Evolutionary conservation across 2,113 vertebrate species (phyloP).

Genomic region (Chelonoidis abingdonii): DNA sequence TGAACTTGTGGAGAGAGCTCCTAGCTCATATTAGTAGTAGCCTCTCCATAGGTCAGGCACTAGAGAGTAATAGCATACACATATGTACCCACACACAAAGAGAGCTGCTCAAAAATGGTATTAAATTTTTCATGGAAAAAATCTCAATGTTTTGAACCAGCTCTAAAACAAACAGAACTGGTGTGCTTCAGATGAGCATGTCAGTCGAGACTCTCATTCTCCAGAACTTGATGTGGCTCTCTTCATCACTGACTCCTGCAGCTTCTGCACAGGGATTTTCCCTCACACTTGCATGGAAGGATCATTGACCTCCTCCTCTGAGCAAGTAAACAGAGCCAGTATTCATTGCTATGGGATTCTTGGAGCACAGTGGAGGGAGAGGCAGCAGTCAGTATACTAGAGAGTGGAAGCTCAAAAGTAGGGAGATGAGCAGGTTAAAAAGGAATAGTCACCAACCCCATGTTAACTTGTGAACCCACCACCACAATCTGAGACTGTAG

Average conservation of each 20-base stretch:
- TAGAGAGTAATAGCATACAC: background rate
- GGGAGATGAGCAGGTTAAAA: background rate
- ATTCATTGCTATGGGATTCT: background rate
- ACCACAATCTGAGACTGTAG: background rate
- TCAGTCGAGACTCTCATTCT: background rate
- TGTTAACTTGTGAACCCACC: background rate
- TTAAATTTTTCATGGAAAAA: background rate
- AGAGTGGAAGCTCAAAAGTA: background rate
- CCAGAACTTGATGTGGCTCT: background rate
- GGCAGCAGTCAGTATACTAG: background rate
- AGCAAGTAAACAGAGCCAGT: background rate
- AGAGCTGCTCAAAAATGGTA: background rate
- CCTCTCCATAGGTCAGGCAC: background rate
- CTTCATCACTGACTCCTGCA: background rate
- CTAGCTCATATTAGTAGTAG: background rate
- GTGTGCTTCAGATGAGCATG: background rate
- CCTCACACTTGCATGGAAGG: background rate
- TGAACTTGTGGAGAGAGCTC: background rate
- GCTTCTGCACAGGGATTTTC: background rate
- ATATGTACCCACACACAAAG: background rate
- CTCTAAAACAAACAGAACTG: conserved; percentile 26
- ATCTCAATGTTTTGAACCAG: background rate
- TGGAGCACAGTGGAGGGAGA: background rate
- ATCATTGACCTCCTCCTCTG: background rate
- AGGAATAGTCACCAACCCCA: background rate